Conservation (phyloP, 2,888 invertebrate genomes). For the Mechanitis messenoides region DNA sequence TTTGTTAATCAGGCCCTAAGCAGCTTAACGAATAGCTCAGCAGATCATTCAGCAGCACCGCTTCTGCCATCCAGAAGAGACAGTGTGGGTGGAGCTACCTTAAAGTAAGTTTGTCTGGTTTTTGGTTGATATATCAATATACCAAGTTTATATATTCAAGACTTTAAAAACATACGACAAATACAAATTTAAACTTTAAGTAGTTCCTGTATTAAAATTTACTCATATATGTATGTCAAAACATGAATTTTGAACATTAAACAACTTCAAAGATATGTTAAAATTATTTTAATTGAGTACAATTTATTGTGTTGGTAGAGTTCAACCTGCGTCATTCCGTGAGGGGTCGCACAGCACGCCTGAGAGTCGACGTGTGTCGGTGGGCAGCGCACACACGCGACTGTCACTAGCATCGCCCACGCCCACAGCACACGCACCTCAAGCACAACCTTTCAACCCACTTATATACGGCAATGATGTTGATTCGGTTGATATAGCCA, state of each 20-base stretch:
- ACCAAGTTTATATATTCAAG: too few relatives aligned
- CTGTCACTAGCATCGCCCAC: conserved; percentile 42
- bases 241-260: conserved; percentile 4
- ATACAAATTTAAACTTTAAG: too few relatives aligned
- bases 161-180: too few relatives aligned
- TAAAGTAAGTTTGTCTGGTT: conserved; percentile 59
- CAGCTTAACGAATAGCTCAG: conserved; percentile 83
- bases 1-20: conserved; percentile 80
- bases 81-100: conserved; percentile 77
- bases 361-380: conserved; percentile 63
- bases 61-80: conserved; percentile 82
- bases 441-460: conserved; percentile 83
- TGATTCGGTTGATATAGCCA: conserved; percentile 98
- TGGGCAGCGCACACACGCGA: conserved; percentile 39
- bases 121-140: too few relatives aligned
- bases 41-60: conserved; percentile 71
- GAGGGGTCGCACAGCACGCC: conserved; percentile 61
- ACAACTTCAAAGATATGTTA: neutral
- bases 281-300: neutral
- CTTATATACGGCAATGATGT: conserved; percentile 96
- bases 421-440: conserved; percentile 36
- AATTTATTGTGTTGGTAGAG: conserved; percentile 38
- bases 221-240: neutral
- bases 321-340: conserved; percentile 49
- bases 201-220: too few relatives aligned